Percentiles rank a stretch among this genome's conserved stretches.
Evolutionary conservation across 2,113 vertebrate genomes (phyloP).

Genomic region (Pogona vitticeps): DNA sequence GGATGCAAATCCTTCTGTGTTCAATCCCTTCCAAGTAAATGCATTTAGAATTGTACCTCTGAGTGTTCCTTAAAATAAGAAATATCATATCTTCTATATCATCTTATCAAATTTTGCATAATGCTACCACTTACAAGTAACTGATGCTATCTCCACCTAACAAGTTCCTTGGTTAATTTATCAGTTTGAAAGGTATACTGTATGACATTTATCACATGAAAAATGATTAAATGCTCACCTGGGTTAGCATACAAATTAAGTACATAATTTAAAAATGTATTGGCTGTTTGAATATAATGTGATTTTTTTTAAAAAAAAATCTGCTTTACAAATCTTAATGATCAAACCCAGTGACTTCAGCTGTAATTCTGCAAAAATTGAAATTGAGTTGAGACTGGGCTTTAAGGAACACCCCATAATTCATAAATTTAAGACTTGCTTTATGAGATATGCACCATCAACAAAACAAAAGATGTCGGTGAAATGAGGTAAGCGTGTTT

Average conservation of each 20-base stretch:
- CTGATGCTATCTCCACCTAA: constrained; percentile 45
- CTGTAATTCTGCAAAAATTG: neutral
- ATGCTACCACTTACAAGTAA: constrained; percentile 49
- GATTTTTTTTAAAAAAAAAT: constrained; percentile 5
- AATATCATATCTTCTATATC: constrained; percentile 24
- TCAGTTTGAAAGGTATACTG: constrained; percentile 30
- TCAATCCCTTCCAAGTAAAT: neutral
- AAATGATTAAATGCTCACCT: constrained; percentile 49
- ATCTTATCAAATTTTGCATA: constrained; percentile 29
- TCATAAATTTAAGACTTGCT: constrained; percentile 41
- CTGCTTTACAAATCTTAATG: constrained; percentile 31
- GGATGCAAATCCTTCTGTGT: neutral
- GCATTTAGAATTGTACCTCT: neutral
- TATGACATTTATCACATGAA: constrained; percentile 39
- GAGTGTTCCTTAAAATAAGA: constrained; percentile 55
- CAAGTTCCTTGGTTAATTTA: constrained; percentile 9
- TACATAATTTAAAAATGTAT: constrained; percentile 32
- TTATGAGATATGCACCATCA: constrained; percentile 46
- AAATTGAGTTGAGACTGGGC: neutral
- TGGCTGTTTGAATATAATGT: constrained; percentile 39
- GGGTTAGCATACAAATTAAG: constrained; percentile 41
- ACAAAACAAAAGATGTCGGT: constrained; percentile 45
- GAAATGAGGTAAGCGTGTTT: constrained; percentile 79
- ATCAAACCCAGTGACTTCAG: constrained; percentile 13
- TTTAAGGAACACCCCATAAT: constrained; percentile 36